Percentiles rank a stretch among this genome's conserved stretches.
Evolutionary conservation across 2,113 vertebrate genomes (phyloP).

Genomic region (Naja naja): DNA sequence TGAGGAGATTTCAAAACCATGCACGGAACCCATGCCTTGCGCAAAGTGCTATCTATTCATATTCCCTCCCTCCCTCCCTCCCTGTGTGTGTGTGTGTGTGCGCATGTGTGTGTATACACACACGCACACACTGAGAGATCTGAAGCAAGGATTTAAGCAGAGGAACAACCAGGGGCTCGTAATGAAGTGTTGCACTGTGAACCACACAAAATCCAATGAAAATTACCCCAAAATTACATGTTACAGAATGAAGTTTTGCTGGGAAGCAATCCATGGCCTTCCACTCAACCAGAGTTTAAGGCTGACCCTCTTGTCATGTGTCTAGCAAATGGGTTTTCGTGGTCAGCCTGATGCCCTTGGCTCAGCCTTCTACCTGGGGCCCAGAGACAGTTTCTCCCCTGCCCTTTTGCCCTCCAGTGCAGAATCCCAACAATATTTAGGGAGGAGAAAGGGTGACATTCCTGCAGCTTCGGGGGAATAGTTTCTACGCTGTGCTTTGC

Average conservation of each 20-base stretch:
- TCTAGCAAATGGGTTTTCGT: not conserved
- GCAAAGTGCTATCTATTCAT: too few species aligned
- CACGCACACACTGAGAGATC: too few species aligned
- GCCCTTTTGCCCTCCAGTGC: not conserved
- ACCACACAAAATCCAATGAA: not conserved
- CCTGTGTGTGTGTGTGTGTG: too few species aligned
- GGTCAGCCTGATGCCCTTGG: not conserved
- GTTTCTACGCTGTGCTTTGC: not conserved
- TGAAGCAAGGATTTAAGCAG: too few species aligned
- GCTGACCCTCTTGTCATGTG: not conserved
- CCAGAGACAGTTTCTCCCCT: not conserved
- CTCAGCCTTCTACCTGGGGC: not conserved
- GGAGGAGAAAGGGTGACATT: not conserved
- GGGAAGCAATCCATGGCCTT: not conserved
- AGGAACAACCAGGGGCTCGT: too few species aligned
- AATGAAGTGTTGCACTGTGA: not conserved
- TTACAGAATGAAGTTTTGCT: not conserved
- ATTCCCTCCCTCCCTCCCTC: too few species aligned
- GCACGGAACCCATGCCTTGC: not conserved
- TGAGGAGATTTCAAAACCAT: not conserved
- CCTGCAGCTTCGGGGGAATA: too few species aligned
- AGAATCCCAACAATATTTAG: not conserved
- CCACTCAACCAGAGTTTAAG: not conserved
- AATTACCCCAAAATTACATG: not conserved
- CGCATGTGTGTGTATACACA: too few species aligned